Evolutionary conservation across 2,888 invertebrate species (phyloP).

Genomic region (Drosophila parthenogenetica): DNA sequence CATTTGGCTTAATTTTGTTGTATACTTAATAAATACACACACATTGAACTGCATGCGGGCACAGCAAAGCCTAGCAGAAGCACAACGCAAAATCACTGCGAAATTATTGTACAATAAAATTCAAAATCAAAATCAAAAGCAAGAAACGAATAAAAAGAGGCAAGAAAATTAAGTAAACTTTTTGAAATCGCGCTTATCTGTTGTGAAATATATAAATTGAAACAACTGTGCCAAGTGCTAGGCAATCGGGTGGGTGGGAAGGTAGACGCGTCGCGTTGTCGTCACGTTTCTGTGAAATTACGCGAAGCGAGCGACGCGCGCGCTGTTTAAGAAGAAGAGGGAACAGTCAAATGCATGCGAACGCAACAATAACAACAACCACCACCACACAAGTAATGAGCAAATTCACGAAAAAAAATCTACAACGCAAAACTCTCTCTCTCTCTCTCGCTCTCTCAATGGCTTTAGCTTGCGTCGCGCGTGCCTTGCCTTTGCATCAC

Average conservation of each 20-base stretch:
- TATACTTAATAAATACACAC: slow-evolving; percentile 53
- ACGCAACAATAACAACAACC: slow-evolving; percentile 34
- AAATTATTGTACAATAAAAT: slow-evolving; percentile 57
- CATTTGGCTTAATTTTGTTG: slow-evolving; percentile 72
- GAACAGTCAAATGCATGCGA: slow-evolving; percentile 38
- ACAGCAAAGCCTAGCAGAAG: slow-evolving; percentile 3
- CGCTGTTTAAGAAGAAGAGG: slow-evolving; percentile 28
- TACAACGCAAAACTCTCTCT: slow-evolving; percentile 29
- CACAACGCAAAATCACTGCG: slow-evolving; percentile 55
- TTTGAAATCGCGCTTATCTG: slow-evolving; percentile 75
- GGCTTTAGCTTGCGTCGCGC: slow-evolving; percentile 38
- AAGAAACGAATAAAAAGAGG: slow-evolving; percentile 9
- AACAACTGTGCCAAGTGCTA: slow-evolving; percentile 58
- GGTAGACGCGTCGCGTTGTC: slow-evolving; percentile 45
- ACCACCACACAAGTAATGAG: slow-evolving; percentile 34
- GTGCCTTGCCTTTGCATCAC: slow-evolving; percentile 45
- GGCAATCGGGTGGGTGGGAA: slow-evolving; percentile 20
- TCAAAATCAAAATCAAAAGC: slow-evolving; percentile 31
- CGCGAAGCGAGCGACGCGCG: slow-evolving; percentile 68
- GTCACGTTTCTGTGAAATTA: slow-evolving; percentile 77
- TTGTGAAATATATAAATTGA: slow-evolving; percentile 79
- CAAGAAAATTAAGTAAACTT: slow-evolving; percentile 56
- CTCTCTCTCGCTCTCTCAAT: slow-evolving; percentile 36
- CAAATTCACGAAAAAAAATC: slow-evolving; percentile 33
- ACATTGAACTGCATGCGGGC: slow-evolving; percentile 13